These are phyloP conservation scores for Netelia melanura DNA, from an alignment of 2,888 invertebrate genomes.

Conservation along the genomic window DNA sequence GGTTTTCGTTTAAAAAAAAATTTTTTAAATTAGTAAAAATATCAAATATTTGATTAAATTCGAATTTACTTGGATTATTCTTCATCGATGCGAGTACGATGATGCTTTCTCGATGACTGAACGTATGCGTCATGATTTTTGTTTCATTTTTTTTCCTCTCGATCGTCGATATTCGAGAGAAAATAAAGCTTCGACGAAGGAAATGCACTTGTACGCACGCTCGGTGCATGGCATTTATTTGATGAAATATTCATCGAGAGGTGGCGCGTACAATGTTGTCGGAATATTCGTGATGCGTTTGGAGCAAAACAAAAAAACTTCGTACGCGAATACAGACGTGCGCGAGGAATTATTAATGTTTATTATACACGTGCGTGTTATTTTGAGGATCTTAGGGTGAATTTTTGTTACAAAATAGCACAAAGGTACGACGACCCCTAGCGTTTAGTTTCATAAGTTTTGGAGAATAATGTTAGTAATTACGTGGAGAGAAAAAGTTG, in stretches of 20 bases:
- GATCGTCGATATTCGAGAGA: neutral
- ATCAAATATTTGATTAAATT: neutral
- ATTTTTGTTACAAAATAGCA: too few species aligned
- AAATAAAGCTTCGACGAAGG: neutral
- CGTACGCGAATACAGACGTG: neutral
- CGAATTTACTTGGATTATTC: constrained; percentile 51
- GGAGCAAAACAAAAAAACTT: neutral
- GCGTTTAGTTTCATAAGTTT: too few species aligned
- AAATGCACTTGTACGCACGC: constrained; percentile 24
- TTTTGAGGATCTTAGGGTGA: too few species aligned
- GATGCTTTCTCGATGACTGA: constrained; percentile 46
- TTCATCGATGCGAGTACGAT: constrained; percentile 43
- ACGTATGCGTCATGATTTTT: constrained; percentile 12
- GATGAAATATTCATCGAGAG: constrained; percentile 48
- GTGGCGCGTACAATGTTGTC: constrained; percentile 28
- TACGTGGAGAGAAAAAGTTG: too few species aligned
- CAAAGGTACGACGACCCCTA: too few species aligned
- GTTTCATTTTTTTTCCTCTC: constrained; percentile 15
- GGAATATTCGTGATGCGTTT: constrained; percentile 17
- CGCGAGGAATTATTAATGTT: too few species aligned
- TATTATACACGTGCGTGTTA: too few species aligned
- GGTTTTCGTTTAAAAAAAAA: neutral
- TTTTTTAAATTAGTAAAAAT: neutral
- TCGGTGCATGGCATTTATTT: neutral
- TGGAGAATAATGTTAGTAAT: too few species aligned